A percentile compares a stretch with the other conserved stretches of the same genome.
These are phyloP conservation scores for Calliphora vicina DNA, from an alignment of 1,140 invertebrate genomes.

Conservation along the genomic window DNA sequence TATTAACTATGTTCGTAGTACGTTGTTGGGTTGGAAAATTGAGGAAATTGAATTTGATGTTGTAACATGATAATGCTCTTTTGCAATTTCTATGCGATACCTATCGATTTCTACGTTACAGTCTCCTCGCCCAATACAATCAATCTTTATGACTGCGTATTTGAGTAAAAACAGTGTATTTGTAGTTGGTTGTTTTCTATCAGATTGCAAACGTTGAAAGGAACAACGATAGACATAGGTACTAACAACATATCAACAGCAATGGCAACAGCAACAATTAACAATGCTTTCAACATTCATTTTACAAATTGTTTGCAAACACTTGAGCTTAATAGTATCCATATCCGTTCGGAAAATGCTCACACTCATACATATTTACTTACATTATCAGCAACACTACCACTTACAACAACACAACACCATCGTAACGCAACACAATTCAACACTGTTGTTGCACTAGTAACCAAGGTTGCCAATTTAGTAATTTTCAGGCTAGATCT, in stretches of 20 bases:
- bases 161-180: neutral
- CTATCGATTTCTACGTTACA: neutral
- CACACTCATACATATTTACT: neutral
- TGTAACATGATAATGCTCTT: neutral
- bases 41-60: neutral
- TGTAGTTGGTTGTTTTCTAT: no score
- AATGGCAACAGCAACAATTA: conserved; percentile 18
- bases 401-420: neutral
- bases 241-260: neutral
- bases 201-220: neutral
- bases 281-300: conserved; percentile 35
- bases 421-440: neutral
- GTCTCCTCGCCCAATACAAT: neutral
- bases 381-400: neutral
- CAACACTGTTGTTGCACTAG: neutral
- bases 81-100: neutral
- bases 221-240: neutral
- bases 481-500: no score
- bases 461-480: no score
- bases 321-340: conserved; percentile 22
- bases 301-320: conserved; percentile 30
- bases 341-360: neutral
- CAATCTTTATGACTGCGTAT: neutral
- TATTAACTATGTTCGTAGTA: no score
- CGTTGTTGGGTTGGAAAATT: no score